Base-by-base conservation (phyloP, 2,113 vertebrate genomes). In the Megalops atlanticus region DNA sequence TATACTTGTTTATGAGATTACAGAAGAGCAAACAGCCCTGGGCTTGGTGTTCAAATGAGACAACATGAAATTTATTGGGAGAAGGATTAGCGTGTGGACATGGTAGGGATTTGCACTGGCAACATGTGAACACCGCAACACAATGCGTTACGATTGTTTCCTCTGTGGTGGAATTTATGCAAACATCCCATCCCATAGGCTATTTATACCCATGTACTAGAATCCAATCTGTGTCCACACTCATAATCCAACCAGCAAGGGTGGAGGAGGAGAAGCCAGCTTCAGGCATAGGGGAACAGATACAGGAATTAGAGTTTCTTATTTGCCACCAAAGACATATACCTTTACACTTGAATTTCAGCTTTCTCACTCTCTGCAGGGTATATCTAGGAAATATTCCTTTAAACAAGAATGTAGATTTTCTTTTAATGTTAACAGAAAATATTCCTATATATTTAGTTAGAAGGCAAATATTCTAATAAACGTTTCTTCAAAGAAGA, bases 171-270 rank as follows among this genome's bases (percentile, higher is more conserved):
- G 88, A 87, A 92, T 91, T 91, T 85, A 91, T 91, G 90, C 92
- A 93, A 91, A 88, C 91, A 89, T 90, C 92, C 89, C 82, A 64
- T 45, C 92, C 89, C 82, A 64, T 45, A 21, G 91, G 91, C 90
- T 93, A 90, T 91, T 93, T 86, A 89, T 91, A 91, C 86, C 85
- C 84, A 86, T 88, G 82, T 40, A 82, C 84, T 85, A 86, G 81
- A 90, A 92, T 91, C 85, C 89, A 93, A 92, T 92, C 45, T 92
- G 91, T 91, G 88, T 91, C 84, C 86, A 86, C 58, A 92, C 87
- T 88, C 89, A 89, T 89, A 92, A 93, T 91, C 90, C 88, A 90
- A 86, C 90, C 90, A 86, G 91, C 90, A 89, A 89, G 90, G 86
- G 86, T 85, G 81, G 90, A 87, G 86, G 88, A 89, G 81, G n/a